phyloP scores from a whole-genome alignment of 2,113 vertebrate genomes.

The Thomomys bottae region DNA sequence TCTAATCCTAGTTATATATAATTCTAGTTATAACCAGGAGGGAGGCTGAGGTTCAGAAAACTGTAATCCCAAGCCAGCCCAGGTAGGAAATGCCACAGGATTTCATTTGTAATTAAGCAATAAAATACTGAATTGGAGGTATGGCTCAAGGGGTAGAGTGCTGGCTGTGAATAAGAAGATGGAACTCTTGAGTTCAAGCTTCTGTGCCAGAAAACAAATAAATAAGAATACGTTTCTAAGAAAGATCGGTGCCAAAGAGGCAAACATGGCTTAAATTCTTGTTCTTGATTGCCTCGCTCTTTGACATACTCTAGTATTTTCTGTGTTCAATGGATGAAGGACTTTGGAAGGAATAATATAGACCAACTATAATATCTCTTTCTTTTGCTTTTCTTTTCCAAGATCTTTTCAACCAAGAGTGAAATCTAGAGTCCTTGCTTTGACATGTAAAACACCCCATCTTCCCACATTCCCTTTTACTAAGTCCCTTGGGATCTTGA shows the following conservation, averaged over 20 bases:
- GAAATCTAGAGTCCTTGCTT: background rate
- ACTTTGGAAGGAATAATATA: background rate
- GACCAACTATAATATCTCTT: background rate
- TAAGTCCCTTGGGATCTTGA: background rate
- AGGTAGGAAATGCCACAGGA: too few species aligned
- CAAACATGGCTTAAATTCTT: background rate
- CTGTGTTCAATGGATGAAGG: background rate
- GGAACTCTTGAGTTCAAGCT: too few species aligned
- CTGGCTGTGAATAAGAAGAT: too few species aligned
- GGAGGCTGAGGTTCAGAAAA: too few species aligned
- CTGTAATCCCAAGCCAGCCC: too few species aligned
- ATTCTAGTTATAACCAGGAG: too few species aligned
- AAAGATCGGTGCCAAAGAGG: background rate
- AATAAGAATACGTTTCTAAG: background rate
- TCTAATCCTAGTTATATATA: too few species aligned
- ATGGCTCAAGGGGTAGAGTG: too few species aligned
- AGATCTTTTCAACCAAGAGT: background rate
- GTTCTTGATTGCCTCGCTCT: background rate
- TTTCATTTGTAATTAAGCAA: too few species aligned
- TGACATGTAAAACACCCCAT: background rate
- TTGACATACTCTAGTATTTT: background rate
- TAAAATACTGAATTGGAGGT: too few species aligned
- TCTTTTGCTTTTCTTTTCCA: background rate
- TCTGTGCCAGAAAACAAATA: background rate
- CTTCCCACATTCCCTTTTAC: background rate